phyloP scores from a whole-genome alignment of 2,113 vertebrate species.

The Crotalus tigris region DNA sequence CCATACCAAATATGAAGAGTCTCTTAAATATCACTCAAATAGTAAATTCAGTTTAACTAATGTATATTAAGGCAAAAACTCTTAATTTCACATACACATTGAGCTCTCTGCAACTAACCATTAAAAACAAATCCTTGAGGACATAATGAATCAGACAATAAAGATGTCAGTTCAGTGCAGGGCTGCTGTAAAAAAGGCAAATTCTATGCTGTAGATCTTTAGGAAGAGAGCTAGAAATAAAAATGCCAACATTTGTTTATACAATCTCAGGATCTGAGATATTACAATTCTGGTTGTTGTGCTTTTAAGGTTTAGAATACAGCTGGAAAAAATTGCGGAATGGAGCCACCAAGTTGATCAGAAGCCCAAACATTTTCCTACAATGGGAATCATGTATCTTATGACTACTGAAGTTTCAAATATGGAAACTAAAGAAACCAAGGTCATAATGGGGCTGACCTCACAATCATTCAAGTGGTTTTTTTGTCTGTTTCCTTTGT shows the following conservation, averaged over 20 bases:
- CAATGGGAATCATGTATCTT: neutral
- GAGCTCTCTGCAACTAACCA: neutral
- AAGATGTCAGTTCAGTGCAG: neutral
- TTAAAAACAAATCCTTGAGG: neutral
- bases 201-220: neutral
- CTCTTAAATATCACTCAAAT: neutral
- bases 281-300: neutral
- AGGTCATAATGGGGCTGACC: neutral
- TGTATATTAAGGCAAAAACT: neutral
- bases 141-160: neutral
- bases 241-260: neutral
- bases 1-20: neutral
- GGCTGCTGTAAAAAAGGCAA: neutral
- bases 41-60: neutral
- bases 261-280: neutral
- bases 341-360: neutral
- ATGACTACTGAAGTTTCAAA: neutral
- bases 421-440: neutral
- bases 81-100: neutral
- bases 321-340: neutral
- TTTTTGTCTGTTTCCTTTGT: neutral
- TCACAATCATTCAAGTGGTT: neutral
- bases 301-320: neutral
- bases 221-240: neutral
- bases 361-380: neutral